Conservation (phyloP, 53 echinoderm and acorn worm genomes). For the Apostichopus leukothele region DNA sequence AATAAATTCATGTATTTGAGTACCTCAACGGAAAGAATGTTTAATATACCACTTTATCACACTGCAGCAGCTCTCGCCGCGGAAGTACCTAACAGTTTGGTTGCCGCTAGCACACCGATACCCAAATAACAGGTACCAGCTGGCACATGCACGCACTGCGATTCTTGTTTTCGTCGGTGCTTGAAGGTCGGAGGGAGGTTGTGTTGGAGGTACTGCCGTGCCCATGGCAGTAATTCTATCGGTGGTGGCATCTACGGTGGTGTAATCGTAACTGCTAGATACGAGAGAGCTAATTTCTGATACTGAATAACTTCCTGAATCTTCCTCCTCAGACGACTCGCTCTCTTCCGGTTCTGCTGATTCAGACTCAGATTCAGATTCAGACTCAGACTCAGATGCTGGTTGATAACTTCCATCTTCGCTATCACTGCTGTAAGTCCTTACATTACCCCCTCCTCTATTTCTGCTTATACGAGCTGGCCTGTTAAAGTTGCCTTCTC, state of each 20-base stretch:
- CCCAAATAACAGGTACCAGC: too few relatives aligned
- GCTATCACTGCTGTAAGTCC: slow-evolving; percentile 11
- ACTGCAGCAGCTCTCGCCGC: background rate
- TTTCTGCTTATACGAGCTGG: background rate
- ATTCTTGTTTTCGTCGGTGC: background rate
- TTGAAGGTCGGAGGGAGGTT: slow-evolving; percentile 3
- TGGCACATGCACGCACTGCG: slow-evolving; percentile 9
- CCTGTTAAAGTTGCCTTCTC: background rate
- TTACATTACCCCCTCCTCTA: background rate
- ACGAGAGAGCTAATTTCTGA: slow-evolving; percentile 1
- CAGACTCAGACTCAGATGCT: background rate
- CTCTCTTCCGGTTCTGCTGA: background rate
- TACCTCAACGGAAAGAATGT: background rate
- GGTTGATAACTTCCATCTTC: background rate
- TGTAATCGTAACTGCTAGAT: slow-evolving; percentile 9
- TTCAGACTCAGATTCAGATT: background rate
- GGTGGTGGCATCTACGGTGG: background rate
- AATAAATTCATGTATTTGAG: background rate
- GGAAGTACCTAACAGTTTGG: background rate
- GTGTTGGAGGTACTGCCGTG: too few relatives aligned
- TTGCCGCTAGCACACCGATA: background rate
- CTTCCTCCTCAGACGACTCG: background rate
- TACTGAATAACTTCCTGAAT: background rate
- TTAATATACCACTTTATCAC: background rate
- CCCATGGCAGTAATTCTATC: background rate